Base-by-base conservation (phyloP, 1,140 invertebrate species). In the Eurosta solidaginis region DNA sequence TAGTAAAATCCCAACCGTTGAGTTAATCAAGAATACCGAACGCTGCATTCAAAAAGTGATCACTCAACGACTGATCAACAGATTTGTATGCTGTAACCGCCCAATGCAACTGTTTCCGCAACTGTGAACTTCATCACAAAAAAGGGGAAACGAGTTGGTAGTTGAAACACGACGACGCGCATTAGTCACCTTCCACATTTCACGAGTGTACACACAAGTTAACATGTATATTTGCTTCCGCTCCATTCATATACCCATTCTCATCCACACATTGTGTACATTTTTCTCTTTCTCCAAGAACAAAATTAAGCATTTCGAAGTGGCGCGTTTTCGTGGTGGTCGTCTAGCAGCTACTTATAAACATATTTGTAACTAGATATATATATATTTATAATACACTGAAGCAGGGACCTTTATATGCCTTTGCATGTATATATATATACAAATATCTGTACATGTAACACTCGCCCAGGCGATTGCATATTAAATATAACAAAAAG, bases 281-380 rank as follows among this genome's bases (percentile, higher is more conserved):
- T n/a, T 40, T n/a, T n/a, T 63, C 59, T 63, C 59, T 63, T n/a
- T 63, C 52, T 59, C 27, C 52, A 59, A 59, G 52, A 59, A 59
- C 27, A 14, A 59, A 27, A 59, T 33, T 33, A 59, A 59, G 27
- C 54, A 59, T 59, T 59, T 68, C 59, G 17, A 40, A 47, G 45
- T 68, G 59, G 59, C 59, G 59, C 59, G 33, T 68, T 68, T 68
- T 68, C 33, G 14, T 68, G n/a, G 59, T 29, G 6, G 59, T 68
- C 59, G n/a, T n/a, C n/a, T n/a, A n/a, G n/a, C 40, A 68, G 59
- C 36, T 68, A 36, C 54, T 17, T n/a, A n/a, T n/a, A n/a, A n/a
- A n/a, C n/a, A 47, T 68, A 33, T 63, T 63, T 63, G 29, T 68
- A 25, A 9, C 14, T 49, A 7, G 5, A 49, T 49, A 49, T 49